These are phyloP conservation scores for Todiramphus chloris DNA, from an alignment of 2,113 vertebrate species.

Conservation along the genomic window DNA sequence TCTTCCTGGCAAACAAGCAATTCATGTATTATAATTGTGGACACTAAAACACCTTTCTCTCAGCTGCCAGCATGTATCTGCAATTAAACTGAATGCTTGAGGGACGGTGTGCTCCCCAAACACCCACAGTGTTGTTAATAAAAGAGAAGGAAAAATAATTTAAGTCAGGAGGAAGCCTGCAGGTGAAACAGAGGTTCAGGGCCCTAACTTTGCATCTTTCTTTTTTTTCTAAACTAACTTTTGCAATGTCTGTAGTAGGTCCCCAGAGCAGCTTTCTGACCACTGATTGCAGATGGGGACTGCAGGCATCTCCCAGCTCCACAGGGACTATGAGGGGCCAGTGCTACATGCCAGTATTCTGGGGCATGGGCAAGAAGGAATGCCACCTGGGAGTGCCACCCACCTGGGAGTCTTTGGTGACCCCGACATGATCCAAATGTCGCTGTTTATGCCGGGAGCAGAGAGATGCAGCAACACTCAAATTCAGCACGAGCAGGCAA, in stretches of 20 bases:
- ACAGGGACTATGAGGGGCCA: rapidly evolving
- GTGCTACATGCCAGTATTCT: rapidly evolving
- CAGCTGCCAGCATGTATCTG: not conserved
- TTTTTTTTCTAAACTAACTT: not conserved
- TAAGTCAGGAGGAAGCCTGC: not conserved
- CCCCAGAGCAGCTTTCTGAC: not conserved
- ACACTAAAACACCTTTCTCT: not conserved
- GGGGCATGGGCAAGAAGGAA: rapidly evolving
- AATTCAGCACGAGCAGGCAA: no score
- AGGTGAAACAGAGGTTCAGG: not conserved
- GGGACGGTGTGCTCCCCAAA: not conserved
- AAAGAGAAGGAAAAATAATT: not conserved
- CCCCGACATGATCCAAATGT: no score
- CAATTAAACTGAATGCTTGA: not conserved
- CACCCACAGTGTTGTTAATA: not conserved
- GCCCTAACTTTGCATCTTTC: not conserved
- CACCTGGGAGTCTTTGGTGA: not conserved
- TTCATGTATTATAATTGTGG: not conserved
- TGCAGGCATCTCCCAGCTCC: not conserved
- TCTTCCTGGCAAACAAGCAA: not conserved
- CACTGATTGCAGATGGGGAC: not conserved
- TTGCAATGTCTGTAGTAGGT: rapidly evolving
- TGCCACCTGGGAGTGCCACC: rapidly evolving
- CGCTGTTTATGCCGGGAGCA: no score
- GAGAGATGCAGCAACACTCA: no score